Evolutionary conservation across 1,140 invertebrate genomes (phyloP).

Genomic region (Leptonema lineaticorne): DNA sequence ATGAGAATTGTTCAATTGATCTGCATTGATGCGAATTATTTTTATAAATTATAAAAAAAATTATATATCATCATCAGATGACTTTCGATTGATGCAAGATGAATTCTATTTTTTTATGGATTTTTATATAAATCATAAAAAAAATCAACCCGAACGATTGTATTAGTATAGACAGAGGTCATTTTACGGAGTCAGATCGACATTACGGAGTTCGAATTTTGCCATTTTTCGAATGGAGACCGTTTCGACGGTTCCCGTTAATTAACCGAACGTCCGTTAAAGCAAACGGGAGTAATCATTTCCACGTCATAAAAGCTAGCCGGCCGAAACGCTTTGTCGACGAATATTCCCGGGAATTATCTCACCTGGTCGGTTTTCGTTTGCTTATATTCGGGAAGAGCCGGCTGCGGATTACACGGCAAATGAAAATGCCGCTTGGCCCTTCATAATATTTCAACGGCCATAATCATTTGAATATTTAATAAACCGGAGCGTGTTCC

Average conservation of each 20-base stretch:
- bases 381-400: constrained; percentile 26
- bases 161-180: too few species aligned
- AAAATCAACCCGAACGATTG: too few species aligned
- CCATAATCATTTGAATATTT: constrained; percentile 23
- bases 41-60: too few species aligned
- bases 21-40: too few species aligned
- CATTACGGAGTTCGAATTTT: too few species aligned
- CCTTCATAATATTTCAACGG: constrained; percentile 28
- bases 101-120: too few species aligned
- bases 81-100: too few species aligned
- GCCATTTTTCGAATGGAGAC: neutral
- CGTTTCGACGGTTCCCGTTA: constrained; percentile 23
- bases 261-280: constrained; percentile 35
- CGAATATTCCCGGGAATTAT: constrained; percentile 28
- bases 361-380: too few species aligned
- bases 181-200: too few species aligned
- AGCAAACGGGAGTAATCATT: constrained; percentile 41
- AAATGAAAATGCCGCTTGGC: constrained; percentile 29
- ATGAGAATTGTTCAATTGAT: too few species aligned
- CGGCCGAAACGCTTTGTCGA: constrained; percentile 28
- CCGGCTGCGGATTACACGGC: constrained; percentile 30
- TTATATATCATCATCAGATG: too few species aligned
- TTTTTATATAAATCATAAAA: too few species aligned
- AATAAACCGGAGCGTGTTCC: constrained; percentile 17
- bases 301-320: constrained; percentile 40